These are phyloP conservation scores for Lagorchestes hirsutus DNA, from an alignment of 2,797 vertebrate genomes.

Conservation along the genomic window DNA sequence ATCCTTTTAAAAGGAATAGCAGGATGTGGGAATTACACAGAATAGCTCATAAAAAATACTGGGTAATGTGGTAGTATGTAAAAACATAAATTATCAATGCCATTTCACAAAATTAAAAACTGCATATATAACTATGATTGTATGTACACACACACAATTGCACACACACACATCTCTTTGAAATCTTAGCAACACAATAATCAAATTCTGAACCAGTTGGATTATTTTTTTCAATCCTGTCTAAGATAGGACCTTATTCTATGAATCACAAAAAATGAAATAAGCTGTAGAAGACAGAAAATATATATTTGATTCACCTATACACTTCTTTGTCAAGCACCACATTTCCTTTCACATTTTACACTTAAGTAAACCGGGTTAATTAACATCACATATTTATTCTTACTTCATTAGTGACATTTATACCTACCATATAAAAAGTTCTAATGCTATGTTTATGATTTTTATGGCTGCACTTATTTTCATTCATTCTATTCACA, in stretches of 20 bases:
- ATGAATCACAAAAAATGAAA: neutral
- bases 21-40: too few species aligned
- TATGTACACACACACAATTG: neutral
- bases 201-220: neutral
- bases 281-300: neutral
- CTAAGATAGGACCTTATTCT: neutral
- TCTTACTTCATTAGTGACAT: constrained; percentile 78
- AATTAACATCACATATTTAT: constrained; percentile 76
- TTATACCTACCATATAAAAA: constrained; percentile 66
- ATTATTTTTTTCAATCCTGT: neutral
- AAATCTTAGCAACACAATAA: neutral
- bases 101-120: neutral
- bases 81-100: neutral
- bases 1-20: too few species aligned
- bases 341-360: constrained; percentile 53
- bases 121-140: neutral
- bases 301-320: constrained; percentile 34
- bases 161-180: too few species aligned
- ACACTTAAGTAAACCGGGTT: constrained; percentile 54
- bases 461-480: constrained; percentile 59
- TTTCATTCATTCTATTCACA: constrained; percentile 60
- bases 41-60: too few species aligned
- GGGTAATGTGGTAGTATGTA: neutral
- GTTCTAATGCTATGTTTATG: constrained; percentile 64
- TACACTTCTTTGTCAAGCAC: constrained; percentile 38